Base-by-base conservation (phyloP, 2,888 invertebrate genomes). In the Tryphoninae sp. region DNA sequence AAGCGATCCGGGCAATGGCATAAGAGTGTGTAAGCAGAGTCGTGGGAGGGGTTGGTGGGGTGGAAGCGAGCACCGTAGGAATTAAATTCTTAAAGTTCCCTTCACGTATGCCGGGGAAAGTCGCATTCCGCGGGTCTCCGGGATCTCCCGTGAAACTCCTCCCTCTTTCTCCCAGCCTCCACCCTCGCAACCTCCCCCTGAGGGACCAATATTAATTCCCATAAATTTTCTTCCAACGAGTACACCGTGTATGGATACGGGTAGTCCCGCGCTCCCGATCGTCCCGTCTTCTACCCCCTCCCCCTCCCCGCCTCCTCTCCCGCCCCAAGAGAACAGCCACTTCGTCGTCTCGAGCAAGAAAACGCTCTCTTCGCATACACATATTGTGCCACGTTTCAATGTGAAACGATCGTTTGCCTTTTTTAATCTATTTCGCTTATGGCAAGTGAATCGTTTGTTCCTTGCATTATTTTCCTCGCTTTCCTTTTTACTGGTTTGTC, bases 191-290 rank as follows among this genome's bases (percentile, higher is more conserved):
- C 77, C 68, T 68, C 80, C 78, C 88, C 86, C 89, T 82, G 78
- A 90, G 90, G 89, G 90, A 89, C 91, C 90, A 89, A 92, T 92
- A 92, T 92, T 92, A 92, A 92, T 92, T 91, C 92, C 91, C 92
- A 92, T 92, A 92, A 92, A 92, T 92, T 92, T 92, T 88, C 91
- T 91, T 91, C 91, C 90, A 91, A 88, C 86, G 84, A 84, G 84
- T 81, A 86, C 88, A 88, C 88, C 85, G 86, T 86, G 86, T 86
- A 88, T 87, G 87, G 85, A 89, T 89, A 87, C 86, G 76, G 33
- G 83, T 75, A 62, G 78, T 75, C 64, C 67, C 51, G 69, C 76
- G 58, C 75, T 69, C 61, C 19, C n/a, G 19, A 45, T 33, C 49
- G 68, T 53, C 78, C 83, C 72, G 13, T 51, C 61, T 49, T 62